Evolutionary conservation across 2,797 vertebrate genomes (phyloP), one percentile per base, ranked within the genome.

Genomic region (Holocentrus rufus): DNA sequence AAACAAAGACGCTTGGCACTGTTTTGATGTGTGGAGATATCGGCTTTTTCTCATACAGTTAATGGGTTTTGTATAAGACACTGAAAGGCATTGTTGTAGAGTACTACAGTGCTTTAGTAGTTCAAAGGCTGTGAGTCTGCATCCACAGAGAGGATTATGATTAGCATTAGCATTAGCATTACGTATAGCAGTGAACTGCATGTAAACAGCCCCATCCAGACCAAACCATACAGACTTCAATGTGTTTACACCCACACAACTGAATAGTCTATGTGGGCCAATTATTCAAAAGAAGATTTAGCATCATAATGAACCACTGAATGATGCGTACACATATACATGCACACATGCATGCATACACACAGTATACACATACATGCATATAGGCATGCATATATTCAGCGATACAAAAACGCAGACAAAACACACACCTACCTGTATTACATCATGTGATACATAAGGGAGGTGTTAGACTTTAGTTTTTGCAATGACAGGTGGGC

Each of bases 401-500:
- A 69, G 46, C 55, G 27, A 62, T 50, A 17, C 44, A 55, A 18
- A 25, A 62, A 53, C 18, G 57, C 61, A 57, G 34, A 68, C 53
- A 60, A 53, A 34, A 68, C 61, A 25, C 60, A 61, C 68, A 77
- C 79, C 72, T 79, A 58, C 65, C 25, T 46, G 53, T 31, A 1
- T 53, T 66, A 49, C 50, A 59, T 58, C 76, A 82, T 86, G 87
- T 84, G 79, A 86, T 77, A 61, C 49, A 69, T 69, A 18, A 75
- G 84, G 91, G 88, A 87, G 87, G 90, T 70, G 87, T 90, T 80
- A 88, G 79, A 83, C 82, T 85, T 81, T 72, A 69, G 77, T 74
- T 72, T 68, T 81, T 76, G 83, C 82, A 80, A 80, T 60, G 88
- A 69, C 69, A 53, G 69, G 82, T 78, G 85, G 82, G 87, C 66